Evolutionary conservation across 2,888 invertebrate species (phyloP), one percentile per base, ranked within the genome.

Genomic region (Eupithecia vulgata): DNA sequence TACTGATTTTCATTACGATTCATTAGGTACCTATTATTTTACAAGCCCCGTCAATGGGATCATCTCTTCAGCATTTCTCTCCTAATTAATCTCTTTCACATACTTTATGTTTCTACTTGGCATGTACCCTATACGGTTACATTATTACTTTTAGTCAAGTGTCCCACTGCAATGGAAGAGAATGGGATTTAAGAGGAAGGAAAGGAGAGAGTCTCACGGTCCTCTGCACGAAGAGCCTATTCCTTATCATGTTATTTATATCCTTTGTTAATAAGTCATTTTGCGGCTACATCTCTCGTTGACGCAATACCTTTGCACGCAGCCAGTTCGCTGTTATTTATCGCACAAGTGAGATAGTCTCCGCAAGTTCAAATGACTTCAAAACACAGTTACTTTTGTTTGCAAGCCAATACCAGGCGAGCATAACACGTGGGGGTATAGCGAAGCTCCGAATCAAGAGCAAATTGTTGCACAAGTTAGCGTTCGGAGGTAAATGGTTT

Each of bases 361-460:
- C n/a, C 17, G 52, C 10, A 72, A 79, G 66, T 75, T 75, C 15
- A 74, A 74, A 76, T 70, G 70, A 64, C 69, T 76, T 79, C 64
- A 59, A 66, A 74, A 77, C 70, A 73, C 68, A 70, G 70, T 79
- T 76, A 78, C 65, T 30, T 67, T 70, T 72, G 74, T 77, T 76
- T 30, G 71, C 65, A 70, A 76, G 67, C 71, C 76, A 71, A 74
- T 79, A 79, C 77, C 78, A 77, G 77, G 74, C 72, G 65, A 70
- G 65, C 78, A 78, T 78, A 77, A 73, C 74, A 71, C 65, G 67
- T 40, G 52, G 68, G 72, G 73, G 73, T 68, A 45, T 5, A 17
- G 52, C 64, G 65, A 70, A 62, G 71, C 68, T 70, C 48, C 70
- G 75, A 74, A 74, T 74, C 77, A 70, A 77, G 73, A 71, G 68